Conservation (phyloP, 23 tunicate species). For the Ascidia mentula region DNA sequence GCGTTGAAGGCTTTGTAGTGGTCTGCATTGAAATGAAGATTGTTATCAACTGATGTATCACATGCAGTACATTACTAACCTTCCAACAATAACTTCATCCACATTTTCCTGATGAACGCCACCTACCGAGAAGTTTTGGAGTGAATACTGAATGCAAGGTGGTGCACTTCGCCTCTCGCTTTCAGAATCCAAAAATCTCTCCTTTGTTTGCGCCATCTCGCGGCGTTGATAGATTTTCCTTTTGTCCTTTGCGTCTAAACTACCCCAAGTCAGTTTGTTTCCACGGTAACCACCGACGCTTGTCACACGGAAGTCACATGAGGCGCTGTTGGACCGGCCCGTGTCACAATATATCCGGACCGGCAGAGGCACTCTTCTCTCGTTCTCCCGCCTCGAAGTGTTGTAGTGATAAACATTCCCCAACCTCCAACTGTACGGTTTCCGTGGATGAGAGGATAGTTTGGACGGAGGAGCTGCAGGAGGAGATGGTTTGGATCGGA, state of each 20-base stretch:
- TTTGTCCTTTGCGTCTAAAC: slow-evolving; percentile 7
- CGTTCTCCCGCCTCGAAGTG: not conserved
- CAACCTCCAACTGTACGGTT: not conserved
- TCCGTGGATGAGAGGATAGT: not conserved
- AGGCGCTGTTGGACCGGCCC: not conserved
- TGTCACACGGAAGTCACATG: not conserved
- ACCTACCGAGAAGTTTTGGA: not conserved
- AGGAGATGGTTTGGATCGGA: not conserved
- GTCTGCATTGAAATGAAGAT: too few relatives aligned
- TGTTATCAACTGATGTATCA: too few relatives aligned
- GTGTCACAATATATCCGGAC: not conserved
- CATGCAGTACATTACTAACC: too few relatives aligned
- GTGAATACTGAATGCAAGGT: slow-evolving; percentile 1
- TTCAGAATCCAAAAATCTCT: not conserved
- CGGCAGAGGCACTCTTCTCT: not conserved
- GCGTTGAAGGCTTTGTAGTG: too few relatives aligned
- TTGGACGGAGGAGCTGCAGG: not conserved
- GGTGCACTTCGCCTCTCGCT: not conserved
- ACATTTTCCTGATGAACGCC: not conserved
- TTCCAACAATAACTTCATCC: not conserved
- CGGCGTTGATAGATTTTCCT: slow-evolving; percentile 20
- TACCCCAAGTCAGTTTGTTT: not conserved
- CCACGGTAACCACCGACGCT: not conserved
- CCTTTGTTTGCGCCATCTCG: slow-evolving; percentile 12
- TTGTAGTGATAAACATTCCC: not conserved